Conservation (phyloP, 1,140 invertebrate genomes). For the Drosophila orosa region DNA sequence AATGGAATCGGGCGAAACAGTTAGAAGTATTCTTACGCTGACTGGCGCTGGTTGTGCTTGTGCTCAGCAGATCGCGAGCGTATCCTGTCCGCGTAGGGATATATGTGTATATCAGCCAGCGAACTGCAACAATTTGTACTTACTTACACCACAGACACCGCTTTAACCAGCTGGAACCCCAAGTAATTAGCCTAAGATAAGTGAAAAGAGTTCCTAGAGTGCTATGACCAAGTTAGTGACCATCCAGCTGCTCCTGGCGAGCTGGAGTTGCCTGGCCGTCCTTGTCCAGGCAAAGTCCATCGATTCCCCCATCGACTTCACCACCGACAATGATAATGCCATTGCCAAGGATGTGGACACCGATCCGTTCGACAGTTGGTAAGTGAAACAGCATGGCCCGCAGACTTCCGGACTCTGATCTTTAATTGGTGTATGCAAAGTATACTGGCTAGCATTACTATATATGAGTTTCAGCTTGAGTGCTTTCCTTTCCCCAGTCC, state of each 20-base stretch:
- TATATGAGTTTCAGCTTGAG: slow-evolving; percentile 35
- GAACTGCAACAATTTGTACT: slow-evolving; percentile 42
- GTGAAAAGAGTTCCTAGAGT: slow-evolving; percentile 11
- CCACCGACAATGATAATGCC: slow-evolving; percentile 31
- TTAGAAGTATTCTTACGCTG: slow-evolving; percentile 81
- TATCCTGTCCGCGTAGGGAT: slow-evolving; percentile 33
- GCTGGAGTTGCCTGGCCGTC: slow-evolving; percentile 39
- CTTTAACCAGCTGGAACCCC: slow-evolving; percentile 3
- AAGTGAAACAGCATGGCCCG: slow-evolving; percentile 36
- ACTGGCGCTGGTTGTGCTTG: slow-evolving; percentile 72
- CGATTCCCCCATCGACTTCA: slow-evolving; percentile 22
- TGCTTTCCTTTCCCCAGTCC: slow-evolving; percentile 41
- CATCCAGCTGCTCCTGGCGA: slow-evolving; percentile 30
- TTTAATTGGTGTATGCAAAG: slow-evolving; percentile 14
- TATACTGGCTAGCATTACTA: slow-evolving; percentile 2
- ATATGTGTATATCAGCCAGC: slow-evolving; percentile 18
- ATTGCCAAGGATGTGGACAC: slow-evolving; percentile 31
- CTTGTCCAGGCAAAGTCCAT: slow-evolving; percentile 37
- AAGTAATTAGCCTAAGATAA: slow-evolving; percentile 2
- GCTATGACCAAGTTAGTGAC: slow-evolving; percentile 31
- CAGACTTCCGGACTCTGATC: slow-evolving; percentile 38
- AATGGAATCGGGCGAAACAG: slow-evolving; percentile 62
- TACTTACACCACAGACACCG: background rate
- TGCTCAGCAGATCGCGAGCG: slow-evolving; percentile 41
- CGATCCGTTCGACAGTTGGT: slow-evolving; percentile 60